Conservation (phyloP, 2,888 invertebrate species). For the Chrysotoxum bicinctum region DNA sequence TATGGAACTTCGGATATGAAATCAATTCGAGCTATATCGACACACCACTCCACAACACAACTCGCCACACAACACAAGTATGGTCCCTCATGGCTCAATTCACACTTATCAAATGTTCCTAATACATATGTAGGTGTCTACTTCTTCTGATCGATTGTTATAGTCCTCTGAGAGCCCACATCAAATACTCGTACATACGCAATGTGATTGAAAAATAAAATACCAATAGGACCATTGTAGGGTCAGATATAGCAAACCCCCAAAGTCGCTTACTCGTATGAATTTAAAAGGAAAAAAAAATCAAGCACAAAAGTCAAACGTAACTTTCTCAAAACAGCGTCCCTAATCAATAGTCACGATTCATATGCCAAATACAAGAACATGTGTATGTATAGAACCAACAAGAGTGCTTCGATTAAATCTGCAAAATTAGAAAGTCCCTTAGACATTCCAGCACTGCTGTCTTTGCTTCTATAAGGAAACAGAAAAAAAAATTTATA, state of each 20-base stretch:
- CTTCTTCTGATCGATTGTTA: neutral
- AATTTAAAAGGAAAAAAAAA: neutral
- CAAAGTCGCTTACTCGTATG: neutral
- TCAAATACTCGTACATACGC: neutral
- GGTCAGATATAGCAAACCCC: neutral
- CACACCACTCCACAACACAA: too few species aligned
- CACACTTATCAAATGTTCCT: neutral
- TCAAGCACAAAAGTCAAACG: neutral
- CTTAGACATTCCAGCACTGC: constrained; percentile 14
- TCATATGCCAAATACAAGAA: constrained; percentile 4
- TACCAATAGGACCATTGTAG: neutral
- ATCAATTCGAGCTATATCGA: too few species aligned
- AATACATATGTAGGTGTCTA: neutral
- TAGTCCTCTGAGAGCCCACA: neutral
- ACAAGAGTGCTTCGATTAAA: constrained; percentile 24
- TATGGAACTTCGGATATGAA: too few species aligned
- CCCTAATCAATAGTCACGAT: constrained; percentile 34
- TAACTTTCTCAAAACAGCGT: constrained; percentile 19
- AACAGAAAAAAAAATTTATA: neutral
- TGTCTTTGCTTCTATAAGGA: neutral
- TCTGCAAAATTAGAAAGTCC: constrained; percentile 31
- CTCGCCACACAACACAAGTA: too few species aligned
- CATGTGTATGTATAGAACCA: neutral
- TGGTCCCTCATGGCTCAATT: too few species aligned
- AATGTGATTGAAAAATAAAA: neutral